These are phyloP conservation scores for Lepus oiostolus DNA, from an alignment of 2,797 vertebrate species.

Conservation along the genomic window DNA sequence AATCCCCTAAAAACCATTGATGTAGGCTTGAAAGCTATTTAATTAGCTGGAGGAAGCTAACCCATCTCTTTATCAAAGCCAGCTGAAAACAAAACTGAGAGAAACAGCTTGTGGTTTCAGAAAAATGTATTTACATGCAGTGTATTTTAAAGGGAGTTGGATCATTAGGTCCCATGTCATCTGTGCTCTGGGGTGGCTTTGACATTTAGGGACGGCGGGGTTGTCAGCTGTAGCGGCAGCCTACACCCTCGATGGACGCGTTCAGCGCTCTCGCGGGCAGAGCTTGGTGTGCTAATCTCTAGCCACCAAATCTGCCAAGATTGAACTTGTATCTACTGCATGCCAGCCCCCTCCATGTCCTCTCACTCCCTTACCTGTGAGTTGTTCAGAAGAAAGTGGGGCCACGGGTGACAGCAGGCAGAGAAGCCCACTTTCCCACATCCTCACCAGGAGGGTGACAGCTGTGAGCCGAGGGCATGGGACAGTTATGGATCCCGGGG, in stretches of 20 bases:
- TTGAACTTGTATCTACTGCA: conserved; percentile 22
- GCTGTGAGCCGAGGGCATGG: neutral
- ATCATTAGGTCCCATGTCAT: conserved; percentile 79
- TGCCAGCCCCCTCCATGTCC: neutral
- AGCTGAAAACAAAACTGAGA: conserved; percentile 96
- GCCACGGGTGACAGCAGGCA: neutral
- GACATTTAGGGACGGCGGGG: conserved; percentile 88
- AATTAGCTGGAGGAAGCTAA: conserved; percentile 83
- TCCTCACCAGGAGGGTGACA: neutral
- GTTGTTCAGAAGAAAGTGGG: conserved; percentile 49
- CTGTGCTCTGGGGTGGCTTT: conserved; percentile 80
- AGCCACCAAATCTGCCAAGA: conserved; percentile 62
- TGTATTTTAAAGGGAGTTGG: conserved; percentile 84
- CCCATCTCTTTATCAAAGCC: conserved; percentile 88
- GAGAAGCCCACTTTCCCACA: conserved; percentile 5
- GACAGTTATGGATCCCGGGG: neutral
- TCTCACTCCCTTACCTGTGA: conserved; percentile 35
- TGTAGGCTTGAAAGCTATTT: conserved; percentile 76
- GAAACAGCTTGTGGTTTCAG: conserved; percentile 94
- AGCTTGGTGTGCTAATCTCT: conserved; percentile 66
- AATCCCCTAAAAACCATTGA: conserved; percentile 68
- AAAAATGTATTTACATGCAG: conserved; percentile 88
- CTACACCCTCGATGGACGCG: conserved; percentile 67
- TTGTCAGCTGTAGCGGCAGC: conserved; percentile 79
- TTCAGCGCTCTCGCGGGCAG: conserved; percentile 58